These are phyloP conservation scores for Cygnus buccinator DNA, from an alignment of 2,113 vertebrate species.

Conservation along the genomic window DNA sequence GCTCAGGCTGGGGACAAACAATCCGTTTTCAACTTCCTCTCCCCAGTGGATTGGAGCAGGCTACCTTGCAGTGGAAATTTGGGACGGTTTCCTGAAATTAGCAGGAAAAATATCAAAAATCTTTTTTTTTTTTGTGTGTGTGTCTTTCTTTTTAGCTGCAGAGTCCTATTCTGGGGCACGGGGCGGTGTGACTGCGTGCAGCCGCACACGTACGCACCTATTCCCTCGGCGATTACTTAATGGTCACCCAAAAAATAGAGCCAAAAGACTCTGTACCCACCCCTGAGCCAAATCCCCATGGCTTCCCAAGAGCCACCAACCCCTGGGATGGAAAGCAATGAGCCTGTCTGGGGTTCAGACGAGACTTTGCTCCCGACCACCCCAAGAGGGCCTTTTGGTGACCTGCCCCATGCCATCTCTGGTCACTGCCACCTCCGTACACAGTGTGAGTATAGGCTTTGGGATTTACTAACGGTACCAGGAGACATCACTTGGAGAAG, in stretches of 20 bases:
- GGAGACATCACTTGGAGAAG: neutral
- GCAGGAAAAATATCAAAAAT: conserved; percentile 10
- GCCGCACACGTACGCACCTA: neutral
- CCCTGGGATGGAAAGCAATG: fast-evolving
- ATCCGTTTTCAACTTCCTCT: conserved; percentile 66
- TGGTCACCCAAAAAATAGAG: neutral
- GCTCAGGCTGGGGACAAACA: conserved; percentile 24
- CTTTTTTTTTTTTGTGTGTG: neutral
- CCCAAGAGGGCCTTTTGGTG: neutral
- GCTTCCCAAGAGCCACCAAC: neutral
- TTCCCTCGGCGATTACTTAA: fast-evolving
- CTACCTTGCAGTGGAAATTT: conserved; percentile 47
- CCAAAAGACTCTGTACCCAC: fast-evolving
- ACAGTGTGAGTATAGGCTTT: fast-evolving
- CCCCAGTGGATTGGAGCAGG: neutral
- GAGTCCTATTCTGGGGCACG: neutral
- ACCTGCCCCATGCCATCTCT: neutral
- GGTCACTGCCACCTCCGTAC: fast-evolving
- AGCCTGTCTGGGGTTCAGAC: fast-evolving
- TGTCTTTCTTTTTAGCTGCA: neutral
- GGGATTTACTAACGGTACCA: neutral
- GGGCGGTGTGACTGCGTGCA: neutral
- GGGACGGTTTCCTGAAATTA: conserved; percentile 71
- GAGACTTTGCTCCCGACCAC: fast-evolving
- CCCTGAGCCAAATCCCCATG: neutral